phyloP scores from a whole-genome alignment of 2,888 invertebrate species.

The Xylota segnis region DNA sequence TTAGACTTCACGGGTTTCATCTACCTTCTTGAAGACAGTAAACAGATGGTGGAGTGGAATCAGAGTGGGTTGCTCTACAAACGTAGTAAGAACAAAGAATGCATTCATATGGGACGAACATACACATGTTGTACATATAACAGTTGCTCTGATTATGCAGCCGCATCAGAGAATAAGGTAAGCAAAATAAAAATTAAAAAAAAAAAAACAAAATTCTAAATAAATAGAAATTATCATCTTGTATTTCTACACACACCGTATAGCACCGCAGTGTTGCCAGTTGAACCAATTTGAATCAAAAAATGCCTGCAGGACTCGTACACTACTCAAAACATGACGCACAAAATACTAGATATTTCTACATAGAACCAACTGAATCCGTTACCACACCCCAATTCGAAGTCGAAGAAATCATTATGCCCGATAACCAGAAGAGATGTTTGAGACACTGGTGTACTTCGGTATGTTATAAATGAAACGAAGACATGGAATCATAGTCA shows the following conservation, averaged over 20 bases:
- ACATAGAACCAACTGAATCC: no score
- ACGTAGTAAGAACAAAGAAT: slow-evolving; percentile 26
- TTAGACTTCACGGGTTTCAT: slow-evolving; percentile 56
- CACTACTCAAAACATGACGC: no score
- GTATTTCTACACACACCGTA: neutral
- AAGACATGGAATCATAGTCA: no score
- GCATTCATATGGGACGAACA: slow-evolving; percentile 40
- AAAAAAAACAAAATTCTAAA: slow-evolving; percentile 44
- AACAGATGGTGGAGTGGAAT: slow-evolving; percentile 57
- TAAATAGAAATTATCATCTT: slow-evolving; percentile 5
- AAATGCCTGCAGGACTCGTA: no score
- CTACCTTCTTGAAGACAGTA: slow-evolving; percentile 23
- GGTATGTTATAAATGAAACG: no score
- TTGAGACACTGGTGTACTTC: no score
- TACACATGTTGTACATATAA: neutral
- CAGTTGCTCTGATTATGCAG: slow-evolving; percentile 49
- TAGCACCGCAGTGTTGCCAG: neutral
- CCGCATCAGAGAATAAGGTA: slow-evolving; percentile 39
- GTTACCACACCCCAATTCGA: no score
- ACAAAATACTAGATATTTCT: no score
- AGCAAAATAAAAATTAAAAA: slow-evolving; percentile 37
- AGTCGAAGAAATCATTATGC: no score
- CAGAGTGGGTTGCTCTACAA: slow-evolving; percentile 30
- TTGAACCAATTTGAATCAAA: no score
- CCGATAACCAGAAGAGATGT: no score